Conservation (phyloP, 2,113 vertebrate genomes). For the Gallinago undulata region DNA sequence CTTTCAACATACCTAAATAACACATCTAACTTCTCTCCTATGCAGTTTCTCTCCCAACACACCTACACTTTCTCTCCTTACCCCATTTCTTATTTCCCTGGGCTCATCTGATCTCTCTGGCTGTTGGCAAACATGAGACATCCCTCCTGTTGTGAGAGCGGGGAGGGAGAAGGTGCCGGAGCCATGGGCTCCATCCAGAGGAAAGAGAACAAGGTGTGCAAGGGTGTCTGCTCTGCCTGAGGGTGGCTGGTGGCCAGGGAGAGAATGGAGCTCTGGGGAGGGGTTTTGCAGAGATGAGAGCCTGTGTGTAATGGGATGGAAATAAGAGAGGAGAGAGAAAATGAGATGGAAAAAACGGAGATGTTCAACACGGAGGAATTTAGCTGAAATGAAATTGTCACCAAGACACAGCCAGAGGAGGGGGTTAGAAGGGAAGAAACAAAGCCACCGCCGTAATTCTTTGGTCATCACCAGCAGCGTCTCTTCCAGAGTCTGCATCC, state of each 20-base stretch:
- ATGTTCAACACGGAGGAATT: conserved; percentile 34
- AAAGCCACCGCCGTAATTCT: conserved; percentile 6
- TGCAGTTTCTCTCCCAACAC: background rate
- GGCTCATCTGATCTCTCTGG: background rate
- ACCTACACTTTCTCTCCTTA: background rate
- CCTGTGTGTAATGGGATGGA: conserved; percentile 38
- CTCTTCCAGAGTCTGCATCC: background rate
- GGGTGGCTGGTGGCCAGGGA: background rate
- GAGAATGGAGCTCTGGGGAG: background rate
- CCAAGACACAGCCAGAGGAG: background rate
- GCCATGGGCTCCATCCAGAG: background rate
- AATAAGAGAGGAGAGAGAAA: conserved; percentile 66
- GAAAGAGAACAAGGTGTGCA: background rate
- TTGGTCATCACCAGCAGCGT: background rate
- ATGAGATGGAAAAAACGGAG: conserved; percentile 61
- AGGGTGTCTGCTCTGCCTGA: background rate
- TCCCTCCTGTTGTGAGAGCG: rapidly evolving
- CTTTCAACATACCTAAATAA: background rate
- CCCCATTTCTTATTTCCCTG: background rate
- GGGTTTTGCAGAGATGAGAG: background rate
- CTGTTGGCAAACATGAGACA: background rate
- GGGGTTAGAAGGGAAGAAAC: background rate
- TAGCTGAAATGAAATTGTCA: conserved; percentile 54
- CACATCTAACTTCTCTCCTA: rapidly evolving
- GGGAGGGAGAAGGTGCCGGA: background rate